A percentile compares a stretch with the other conserved stretches of the same genome.
These are phyloP conservation scores for Eciton burchellii DNA, from an alignment of 1,140 invertebrate species.

Conservation along the genomic window DNA sequence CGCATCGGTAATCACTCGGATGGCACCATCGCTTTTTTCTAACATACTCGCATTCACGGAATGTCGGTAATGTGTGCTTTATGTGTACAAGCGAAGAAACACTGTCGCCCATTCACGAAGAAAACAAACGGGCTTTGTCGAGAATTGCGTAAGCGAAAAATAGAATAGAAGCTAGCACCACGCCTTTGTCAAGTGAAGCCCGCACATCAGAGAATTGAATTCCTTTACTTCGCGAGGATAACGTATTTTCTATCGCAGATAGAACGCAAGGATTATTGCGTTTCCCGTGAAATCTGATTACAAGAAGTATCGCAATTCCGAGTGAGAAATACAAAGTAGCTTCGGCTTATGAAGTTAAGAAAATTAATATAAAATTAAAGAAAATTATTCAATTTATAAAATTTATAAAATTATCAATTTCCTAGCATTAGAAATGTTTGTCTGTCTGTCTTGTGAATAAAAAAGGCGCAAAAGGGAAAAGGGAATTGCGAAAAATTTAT, in stretches of 20 bases:
- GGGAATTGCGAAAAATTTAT: neutral
- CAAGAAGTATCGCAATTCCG: neutral
- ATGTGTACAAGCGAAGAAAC: slow-evolving; percentile 41
- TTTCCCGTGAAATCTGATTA: too few species aligned
- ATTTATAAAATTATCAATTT: too few species aligned
- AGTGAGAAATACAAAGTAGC: neutral
- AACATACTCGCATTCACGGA: slow-evolving; percentile 30
- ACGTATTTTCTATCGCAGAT: neutral
- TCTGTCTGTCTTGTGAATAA: too few species aligned
- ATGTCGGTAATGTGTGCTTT: slow-evolving; percentile 47
- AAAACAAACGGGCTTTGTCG: slow-evolving; percentile 67
- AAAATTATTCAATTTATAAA: too few species aligned
- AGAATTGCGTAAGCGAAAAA: slow-evolving; percentile 21
- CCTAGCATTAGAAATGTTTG: too few species aligned
- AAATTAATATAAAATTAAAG: too few species aligned
- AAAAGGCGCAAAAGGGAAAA: too few species aligned
- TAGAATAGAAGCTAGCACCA: slow-evolving; percentile 16
- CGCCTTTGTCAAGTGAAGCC: slow-evolving; percentile 7
- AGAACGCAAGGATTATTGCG: too few species aligned
- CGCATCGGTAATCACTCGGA: slow-evolving; percentile 36
- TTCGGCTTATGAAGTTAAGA: too few species aligned
- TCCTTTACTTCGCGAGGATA: neutral
- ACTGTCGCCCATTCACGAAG: slow-evolving; percentile 56
- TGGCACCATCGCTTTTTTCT: slow-evolving; percentile 34
- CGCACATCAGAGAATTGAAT: neutral